A percentile compares a stretch with the other conserved stretches of the same genome.
phyloP scores from a whole-genome alignment of 2,113 vertebrate genomes.

The Eretmochelys imbricata region DNA sequence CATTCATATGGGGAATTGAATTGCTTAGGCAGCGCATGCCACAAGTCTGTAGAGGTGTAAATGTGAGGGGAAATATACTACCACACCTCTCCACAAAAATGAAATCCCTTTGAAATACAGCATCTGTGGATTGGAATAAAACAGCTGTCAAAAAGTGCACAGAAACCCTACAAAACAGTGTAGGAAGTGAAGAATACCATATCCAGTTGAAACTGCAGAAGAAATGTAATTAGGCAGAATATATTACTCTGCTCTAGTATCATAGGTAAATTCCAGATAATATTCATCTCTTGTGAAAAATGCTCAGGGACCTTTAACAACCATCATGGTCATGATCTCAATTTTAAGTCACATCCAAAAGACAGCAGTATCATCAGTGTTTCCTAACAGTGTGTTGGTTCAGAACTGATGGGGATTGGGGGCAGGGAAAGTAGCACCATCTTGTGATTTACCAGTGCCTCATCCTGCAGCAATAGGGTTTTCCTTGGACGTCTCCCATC shows the following conservation, averaged over 20 bases:
- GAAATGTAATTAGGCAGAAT: neutral
- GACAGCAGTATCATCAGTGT: neutral
- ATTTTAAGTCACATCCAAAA: constrained; percentile 24
- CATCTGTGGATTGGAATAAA: neutral
- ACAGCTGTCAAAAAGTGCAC: neutral
- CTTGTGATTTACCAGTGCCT: constrained; percentile 72
- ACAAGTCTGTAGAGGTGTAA: neutral
- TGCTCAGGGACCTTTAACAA: constrained; percentile 54
- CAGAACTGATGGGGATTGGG: neutral
- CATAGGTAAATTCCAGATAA: fast-evolving
- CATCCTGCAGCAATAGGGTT: constrained; percentile 61
- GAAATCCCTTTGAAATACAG: fast-evolving
- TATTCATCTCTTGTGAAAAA: neutral
- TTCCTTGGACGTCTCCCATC: constrained; percentile 63
- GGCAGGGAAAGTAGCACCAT: constrained; percentile 5
- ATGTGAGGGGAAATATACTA: neutral
- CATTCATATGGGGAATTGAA: neutral
- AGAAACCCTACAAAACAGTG: neutral
- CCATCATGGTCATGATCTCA: constrained; percentile 54
- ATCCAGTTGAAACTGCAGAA: neutral
- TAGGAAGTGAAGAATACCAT: neutral
- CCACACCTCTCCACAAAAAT: neutral
- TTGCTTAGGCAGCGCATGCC: neutral
- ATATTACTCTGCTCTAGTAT: neutral
- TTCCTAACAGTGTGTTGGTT: neutral